A percentile compares a stretch with the other conserved stretches of the same genome.
Conservation (phyloP, 2,113 vertebrate species). For the Limnothrissa miodon region DNA sequence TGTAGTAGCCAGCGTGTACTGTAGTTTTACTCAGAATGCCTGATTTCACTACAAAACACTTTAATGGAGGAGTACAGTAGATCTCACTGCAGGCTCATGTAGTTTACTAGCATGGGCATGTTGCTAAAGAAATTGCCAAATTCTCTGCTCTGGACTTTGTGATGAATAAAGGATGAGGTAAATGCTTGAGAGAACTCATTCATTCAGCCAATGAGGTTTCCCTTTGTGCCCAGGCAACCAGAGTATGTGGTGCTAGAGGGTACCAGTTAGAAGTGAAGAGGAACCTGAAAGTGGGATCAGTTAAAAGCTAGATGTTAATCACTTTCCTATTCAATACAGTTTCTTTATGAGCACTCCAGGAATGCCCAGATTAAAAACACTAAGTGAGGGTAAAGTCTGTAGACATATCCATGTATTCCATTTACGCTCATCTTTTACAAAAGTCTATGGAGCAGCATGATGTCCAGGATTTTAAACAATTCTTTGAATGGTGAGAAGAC, state of each 20-base stretch:
- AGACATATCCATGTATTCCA: background rate
- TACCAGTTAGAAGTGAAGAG: constrained; percentile 22
- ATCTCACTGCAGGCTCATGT: background rate
- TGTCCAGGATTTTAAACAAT: background rate
- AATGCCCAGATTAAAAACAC: constrained; percentile 12
- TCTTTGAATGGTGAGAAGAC: background rate
- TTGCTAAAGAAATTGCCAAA: background rate
- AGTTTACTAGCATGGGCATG: background rate
- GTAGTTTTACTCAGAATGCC: no score
- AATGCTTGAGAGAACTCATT: background rate
- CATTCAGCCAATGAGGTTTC: background rate
- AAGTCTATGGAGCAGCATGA: background rate
- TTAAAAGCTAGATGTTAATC: background rate
- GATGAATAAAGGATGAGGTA: background rate
- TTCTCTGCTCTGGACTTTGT: background rate
- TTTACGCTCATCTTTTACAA: constrained; percentile 2
- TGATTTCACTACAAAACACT: background rate
- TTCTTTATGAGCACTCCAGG: background rate
- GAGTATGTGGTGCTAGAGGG: background rate
- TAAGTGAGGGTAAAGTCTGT: constrained; percentile 16
- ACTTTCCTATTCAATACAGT: background rate
- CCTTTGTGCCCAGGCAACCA: background rate
- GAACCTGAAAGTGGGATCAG: background rate
- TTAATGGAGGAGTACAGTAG: background rate
- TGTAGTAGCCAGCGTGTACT: no score